Evolutionary conservation across 2,113 vertebrate species (phyloP).

Genomic region (Gopherus evgoodei): DNA sequence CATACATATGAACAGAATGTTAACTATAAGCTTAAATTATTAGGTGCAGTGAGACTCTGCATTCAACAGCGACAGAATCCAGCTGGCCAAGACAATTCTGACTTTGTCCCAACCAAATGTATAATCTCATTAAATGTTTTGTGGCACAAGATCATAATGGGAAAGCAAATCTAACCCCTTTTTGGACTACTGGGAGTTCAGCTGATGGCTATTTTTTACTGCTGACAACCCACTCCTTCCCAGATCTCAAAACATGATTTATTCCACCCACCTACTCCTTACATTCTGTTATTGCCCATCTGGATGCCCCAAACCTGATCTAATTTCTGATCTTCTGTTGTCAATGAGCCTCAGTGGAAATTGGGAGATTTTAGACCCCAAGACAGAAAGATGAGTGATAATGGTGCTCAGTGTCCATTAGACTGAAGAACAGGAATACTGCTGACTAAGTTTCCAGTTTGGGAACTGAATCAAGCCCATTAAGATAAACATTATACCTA

Average conservation of each 20-base stretch:
- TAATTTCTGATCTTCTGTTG: slow-evolving; percentile 19
- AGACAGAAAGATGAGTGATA: not conserved
- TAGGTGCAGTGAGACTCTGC: slow-evolving; percentile 7
- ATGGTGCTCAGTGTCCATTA: not conserved
- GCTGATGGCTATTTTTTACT: not conserved
- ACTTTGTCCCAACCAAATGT: slow-evolving; percentile 35
- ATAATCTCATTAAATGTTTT: not conserved
- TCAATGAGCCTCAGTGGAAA: slow-evolving; percentile 5
- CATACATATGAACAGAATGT: not conserved
- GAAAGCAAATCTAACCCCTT: not conserved
- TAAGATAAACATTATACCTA: not conserved
- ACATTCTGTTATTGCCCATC: not conserved
- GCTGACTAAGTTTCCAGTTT: not conserved
- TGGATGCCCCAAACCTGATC: not conserved
- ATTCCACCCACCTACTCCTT: not conserved
- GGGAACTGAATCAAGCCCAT: not conserved
- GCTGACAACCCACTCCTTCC: slow-evolving; percentile 23
- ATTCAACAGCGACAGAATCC: slow-evolving; percentile 32
- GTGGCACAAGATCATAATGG: not conserved
- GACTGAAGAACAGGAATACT: not conserved
- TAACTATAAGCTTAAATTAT: slow-evolving; percentile 59
- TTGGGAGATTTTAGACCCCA: not conserved
- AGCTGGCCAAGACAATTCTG: slow-evolving; percentile 35
- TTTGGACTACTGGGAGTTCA: slow-evolving; percentile 13
- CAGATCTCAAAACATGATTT: not conserved